Base-by-base conservation (phyloP, 2,113 vertebrate species). In the Perca schrenkii region DNA sequence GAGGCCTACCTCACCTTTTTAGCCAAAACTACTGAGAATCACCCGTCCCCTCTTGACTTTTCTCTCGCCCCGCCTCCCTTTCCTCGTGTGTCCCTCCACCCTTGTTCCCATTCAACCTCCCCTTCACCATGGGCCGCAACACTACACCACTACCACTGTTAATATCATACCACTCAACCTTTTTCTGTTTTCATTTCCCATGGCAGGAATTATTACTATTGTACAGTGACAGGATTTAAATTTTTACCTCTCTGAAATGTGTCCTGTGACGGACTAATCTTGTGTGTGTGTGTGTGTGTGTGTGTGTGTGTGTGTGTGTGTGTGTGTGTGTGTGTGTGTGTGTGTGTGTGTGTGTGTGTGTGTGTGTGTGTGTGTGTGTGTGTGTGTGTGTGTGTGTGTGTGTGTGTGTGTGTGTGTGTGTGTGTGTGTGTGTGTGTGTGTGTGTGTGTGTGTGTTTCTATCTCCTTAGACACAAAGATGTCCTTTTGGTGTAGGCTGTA, bases 1-100 rank as follows among this genome's bases (percentile, higher is more conserved):
- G 86, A 95, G 94, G 94, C 92, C 95, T 95, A 95, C 95, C 95
- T 95, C 95, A 95, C 91, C 94, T 95, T 95, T 94, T 94, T 93
- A 95, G 93, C 94, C 92, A 93, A 95, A 95, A 96, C 95, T 95
- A 95, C 95, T 96, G 95, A 96, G 88, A 90, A 40, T 77, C 86
- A 31, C 75, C 75, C 80, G 21, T 36, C 77, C 78, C 49, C 25
- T 77, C 58, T n/a, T 70, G 77, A 70, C 79, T 22, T 53, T 69
- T 74, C 75, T 40, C 53, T 2, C 66, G 34, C 22, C 49, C 21
- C 16, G 22, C 53, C 40, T 62, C 28, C 68, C 52, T 31, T 43
- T 46, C 76, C 70, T 61, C 14, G 52, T 77, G 43, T 85, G 25
- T 25, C 25, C 1, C 25, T 64, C 76, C 70, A 60, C 40, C 49